These are phyloP conservation scores for Cavia porcellus DNA, from an alignment of 2,113 vertebrate genomes.

Conservation along the genomic window DNA sequence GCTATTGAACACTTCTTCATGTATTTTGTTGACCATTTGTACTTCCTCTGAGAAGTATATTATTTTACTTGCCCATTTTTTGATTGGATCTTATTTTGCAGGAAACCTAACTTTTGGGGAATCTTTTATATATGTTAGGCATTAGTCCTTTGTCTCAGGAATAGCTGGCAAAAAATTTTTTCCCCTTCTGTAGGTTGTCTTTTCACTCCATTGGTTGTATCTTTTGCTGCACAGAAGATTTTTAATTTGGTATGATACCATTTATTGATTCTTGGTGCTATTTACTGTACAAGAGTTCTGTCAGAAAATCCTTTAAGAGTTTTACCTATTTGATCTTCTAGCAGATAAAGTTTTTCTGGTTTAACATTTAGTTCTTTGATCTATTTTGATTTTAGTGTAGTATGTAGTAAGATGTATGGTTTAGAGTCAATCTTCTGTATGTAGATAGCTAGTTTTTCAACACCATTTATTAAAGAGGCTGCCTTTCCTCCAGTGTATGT, in stretches of 20 bases:
- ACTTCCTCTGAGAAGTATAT: background rate
- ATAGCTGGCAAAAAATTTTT: background rate
- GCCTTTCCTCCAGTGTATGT: background rate
- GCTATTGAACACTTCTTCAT: background rate
- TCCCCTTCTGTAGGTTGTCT: background rate
- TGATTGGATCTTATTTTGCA: background rate
- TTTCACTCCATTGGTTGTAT: background rate
- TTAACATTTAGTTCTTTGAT: background rate
- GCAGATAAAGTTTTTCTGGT: background rate
- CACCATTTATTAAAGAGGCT: background rate
- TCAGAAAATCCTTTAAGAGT: background rate
- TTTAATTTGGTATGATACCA: background rate
- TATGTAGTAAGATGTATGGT: background rate
- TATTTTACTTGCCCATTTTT: background rate
- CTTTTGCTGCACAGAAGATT: background rate
- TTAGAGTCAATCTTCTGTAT: background rate
- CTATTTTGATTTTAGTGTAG: background rate
- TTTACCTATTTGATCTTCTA: background rate
- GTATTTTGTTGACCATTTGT: background rate
- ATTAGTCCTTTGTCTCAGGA: background rate
- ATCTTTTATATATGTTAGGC: background rate
- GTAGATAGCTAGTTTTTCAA: background rate
- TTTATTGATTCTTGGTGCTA: background rate
- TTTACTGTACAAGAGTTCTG: background rate
- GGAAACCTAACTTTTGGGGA: background rate